These are phyloP conservation scores for Mus musculus DNA, from an alignment of 2,113 vertebrate species.

Conservation along the genomic window DNA sequence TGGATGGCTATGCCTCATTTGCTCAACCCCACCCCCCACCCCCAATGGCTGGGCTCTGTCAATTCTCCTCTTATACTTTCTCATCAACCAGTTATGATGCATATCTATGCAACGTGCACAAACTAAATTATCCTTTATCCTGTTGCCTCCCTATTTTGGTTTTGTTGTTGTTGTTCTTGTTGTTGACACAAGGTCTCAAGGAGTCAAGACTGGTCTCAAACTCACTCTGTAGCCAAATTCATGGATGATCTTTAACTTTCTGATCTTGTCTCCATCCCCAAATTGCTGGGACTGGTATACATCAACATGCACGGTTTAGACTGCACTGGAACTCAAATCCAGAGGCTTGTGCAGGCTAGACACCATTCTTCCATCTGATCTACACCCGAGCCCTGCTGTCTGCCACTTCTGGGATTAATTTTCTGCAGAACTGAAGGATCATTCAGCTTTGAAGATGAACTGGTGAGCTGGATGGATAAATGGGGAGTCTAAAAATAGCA, in stretches of 20 bases:
- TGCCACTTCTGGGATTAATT: not conserved
- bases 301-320: not conserved
- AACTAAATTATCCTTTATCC: not conserved
- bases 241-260: not conserved
- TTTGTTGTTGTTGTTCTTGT: not conserved
- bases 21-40: not conserved
- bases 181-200: not conserved
- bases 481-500: not conserved
- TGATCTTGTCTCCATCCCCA: not conserved
- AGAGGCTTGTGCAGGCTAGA: not conserved
- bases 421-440: slow-evolving; percentile 8
- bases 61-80: not conserved
- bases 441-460: not conserved
- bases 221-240: not conserved
- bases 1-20: not conserved
- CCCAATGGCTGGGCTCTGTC: not conserved
- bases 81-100: not conserved
- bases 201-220: not conserved
- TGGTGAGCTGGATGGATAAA: not conserved
- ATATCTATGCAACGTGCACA: not conserved
- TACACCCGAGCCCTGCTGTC: not conserved
- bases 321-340: not conserved
- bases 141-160: not conserved
- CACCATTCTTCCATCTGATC: not conserved
- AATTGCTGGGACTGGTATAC: not conserved